phyloP scores from a whole-genome alignment of 1,140 invertebrate genomes.

The Globodera ellingtonae region DNA sequence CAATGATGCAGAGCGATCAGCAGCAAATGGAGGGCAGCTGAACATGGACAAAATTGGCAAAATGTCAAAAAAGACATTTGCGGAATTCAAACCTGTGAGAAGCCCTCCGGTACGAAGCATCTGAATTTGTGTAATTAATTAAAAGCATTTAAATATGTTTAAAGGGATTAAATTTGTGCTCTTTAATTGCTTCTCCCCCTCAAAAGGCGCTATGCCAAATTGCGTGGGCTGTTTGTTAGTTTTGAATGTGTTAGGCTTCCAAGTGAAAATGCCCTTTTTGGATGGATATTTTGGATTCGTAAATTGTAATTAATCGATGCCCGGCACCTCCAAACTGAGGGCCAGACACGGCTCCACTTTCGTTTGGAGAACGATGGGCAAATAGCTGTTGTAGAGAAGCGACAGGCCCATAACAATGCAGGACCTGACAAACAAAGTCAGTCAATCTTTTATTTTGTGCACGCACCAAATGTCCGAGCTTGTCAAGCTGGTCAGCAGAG shows the following conservation, averaged over 20 bases:
- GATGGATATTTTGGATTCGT: too few species aligned
- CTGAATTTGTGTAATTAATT: not conserved
- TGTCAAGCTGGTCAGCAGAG: conserved; percentile 47
- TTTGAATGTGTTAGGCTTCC: not conserved
- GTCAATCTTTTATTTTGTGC: not conserved
- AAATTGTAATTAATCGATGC: too few species aligned
- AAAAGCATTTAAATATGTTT: too few species aligned
- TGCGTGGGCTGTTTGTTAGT: not conserved
- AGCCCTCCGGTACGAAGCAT: conserved; percentile 53
- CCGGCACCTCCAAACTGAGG: conserved; percentile 41
- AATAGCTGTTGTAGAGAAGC: conserved; percentile 55
- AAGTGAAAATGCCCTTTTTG: too few species aligned
- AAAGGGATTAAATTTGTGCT: too few species aligned
- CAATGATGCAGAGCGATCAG: conserved; percentile 54
- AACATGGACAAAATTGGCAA: not conserved
- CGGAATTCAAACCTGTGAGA: conserved; percentile 23
- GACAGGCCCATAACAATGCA: conserved; percentile 48
- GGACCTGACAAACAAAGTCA: conserved; percentile 30
- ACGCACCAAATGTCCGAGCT: conserved; percentile 53
- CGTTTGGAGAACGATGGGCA: conserved; percentile 48
- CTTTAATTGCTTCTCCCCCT: too few species aligned
- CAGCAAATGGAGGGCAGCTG: conserved; percentile 50
- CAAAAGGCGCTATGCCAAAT: too few species aligned
- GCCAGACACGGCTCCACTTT: conserved; percentile 51
- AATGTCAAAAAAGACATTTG: not conserved